Conservation (phyloP, 2,888 invertebrate genomes). For the Pammene fasciana region DNA sequence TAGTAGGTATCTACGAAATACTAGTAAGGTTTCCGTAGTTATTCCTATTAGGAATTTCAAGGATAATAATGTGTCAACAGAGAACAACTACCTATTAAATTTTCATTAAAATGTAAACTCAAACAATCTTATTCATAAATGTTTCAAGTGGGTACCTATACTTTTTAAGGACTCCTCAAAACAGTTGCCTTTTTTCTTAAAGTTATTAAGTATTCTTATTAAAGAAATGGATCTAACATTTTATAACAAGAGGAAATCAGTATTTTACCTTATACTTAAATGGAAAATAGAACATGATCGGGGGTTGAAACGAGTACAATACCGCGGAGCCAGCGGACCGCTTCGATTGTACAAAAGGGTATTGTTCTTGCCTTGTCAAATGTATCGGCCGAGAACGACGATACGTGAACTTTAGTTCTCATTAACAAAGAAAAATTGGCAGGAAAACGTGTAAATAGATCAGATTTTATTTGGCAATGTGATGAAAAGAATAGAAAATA, state of each 20-base stretch:
- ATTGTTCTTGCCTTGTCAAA: constrained; percentile 78
- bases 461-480: not conserved
- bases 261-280: constrained; percentile 65
- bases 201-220: not conserved
- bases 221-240: not conserved
- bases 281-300: constrained; percentile 72
- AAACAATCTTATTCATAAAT: no score
- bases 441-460: constrained; percentile 32
- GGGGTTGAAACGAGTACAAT: constrained; percentile 70
- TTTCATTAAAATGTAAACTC: no score
- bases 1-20: no score
- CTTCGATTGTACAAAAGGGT: constrained; percentile 70
- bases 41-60: no score
- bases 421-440: constrained; percentile 53
- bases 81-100: no score
- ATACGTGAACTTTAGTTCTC: constrained; percentile 64
- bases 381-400: constrained; percentile 71
- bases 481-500: no score
- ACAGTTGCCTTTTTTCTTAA: not conserved
- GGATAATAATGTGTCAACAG: no score
- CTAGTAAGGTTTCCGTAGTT: no score
- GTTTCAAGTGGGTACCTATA: no score
- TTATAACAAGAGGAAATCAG: constrained; percentile 52
- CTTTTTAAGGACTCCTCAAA: no score
- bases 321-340: constrained; percentile 65